Evolutionary conservation across 2,888 invertebrate genomes (phyloP), one percentile per base, ranked within the genome.

Genomic region (Geophilus truncorum): DNA sequence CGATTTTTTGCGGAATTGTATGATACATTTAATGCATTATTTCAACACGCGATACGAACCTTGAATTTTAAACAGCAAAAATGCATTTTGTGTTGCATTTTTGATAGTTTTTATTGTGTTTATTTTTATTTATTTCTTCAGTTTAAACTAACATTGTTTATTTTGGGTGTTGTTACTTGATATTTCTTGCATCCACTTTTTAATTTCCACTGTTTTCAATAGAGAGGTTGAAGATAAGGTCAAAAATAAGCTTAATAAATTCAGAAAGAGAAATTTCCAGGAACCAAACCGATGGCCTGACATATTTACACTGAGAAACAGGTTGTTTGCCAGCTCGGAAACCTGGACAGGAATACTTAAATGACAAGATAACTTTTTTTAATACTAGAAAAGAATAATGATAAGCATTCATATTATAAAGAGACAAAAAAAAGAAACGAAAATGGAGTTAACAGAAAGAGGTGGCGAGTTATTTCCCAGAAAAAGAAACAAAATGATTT

Each of bases 221-320:
- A 10, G 12, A 28, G 70, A 12, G 70, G 70, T 10, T 70, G 10
- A 25, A 70, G 25, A 9, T 70, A 70, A 70, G 70, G 25, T 70
- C 10, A 28, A 70, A 70, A 70, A 28, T n/a, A 70, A 70, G 70
- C 18, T 6, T 51, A 51, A 51, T 51, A 51, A 51, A 51, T 51
- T 51, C 51, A 51, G 51, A 51, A n/a, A 21, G 51, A 51, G 21
- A 51, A 70, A 70, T 28, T 70, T 70, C 70, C 12, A 70, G 70
- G 70, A 70, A 23, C 28, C 70, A 25, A 70, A 70, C 70, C 18
- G 51, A 70, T 70, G 70, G 25, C 70, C 25, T 70, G 70, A 70
- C 70, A 70, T 70, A 70, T 70, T 70, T 70, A 70, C 28, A 70
- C 18, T 51, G 18, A 32, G 51, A 25, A 70, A 70, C 70, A 70